Evolutionary conservation across 1,140 invertebrate species (phyloP), one percentile per base, ranked within the genome.

Genomic region (Propsilocerus akamusi): DNA sequence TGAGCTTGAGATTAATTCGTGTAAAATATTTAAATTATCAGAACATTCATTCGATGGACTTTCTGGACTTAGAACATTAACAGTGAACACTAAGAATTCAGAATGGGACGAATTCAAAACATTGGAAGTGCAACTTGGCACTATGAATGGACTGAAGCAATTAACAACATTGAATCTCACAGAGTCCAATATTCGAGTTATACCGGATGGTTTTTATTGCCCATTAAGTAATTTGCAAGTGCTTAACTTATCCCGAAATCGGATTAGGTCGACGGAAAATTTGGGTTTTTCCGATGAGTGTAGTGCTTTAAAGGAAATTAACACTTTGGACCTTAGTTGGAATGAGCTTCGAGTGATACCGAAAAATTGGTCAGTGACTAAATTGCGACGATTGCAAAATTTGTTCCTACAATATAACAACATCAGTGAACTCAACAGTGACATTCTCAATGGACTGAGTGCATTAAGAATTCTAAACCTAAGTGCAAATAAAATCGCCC

Each of bases 171-270:
- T 93, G 51, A 81, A 92, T 68, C 67, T 93, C 53, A 72, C 78
- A 48, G 76, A 83, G 59, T 92, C 88, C 66, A 88, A 90, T 66
- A 76, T 93, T 47, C 72, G 78, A 48, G 71, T 76, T 2, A 60
- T 92, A 54, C 83, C 87, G 2, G 75, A 76, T 11, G 77, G 76
- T 34, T 71, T 81, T 25, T 78, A 90, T 49, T 90, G 86, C 60
- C 73, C 78, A 4, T 66, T 94, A 51, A 72, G 74, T 47, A 85
- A 83, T 58, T 68, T 95, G 5, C 83, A 84, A 58, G 74, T 78
- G 47, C 68, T 95, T 22, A 92, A 94, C 68, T 70, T 91, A 52
- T 89, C 86, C 8, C 71, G 76, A 22, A 91, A 92, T 65, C 76
- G 78, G 56, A 77, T 93, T 53, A 72, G 73, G 46, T 78, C 79